Percentiles rank a stretch among this genome's conserved stretches.
phyloP scores from a whole-genome alignment of 2,797 vertebrate species.

The Sebastes minor region DNA sequence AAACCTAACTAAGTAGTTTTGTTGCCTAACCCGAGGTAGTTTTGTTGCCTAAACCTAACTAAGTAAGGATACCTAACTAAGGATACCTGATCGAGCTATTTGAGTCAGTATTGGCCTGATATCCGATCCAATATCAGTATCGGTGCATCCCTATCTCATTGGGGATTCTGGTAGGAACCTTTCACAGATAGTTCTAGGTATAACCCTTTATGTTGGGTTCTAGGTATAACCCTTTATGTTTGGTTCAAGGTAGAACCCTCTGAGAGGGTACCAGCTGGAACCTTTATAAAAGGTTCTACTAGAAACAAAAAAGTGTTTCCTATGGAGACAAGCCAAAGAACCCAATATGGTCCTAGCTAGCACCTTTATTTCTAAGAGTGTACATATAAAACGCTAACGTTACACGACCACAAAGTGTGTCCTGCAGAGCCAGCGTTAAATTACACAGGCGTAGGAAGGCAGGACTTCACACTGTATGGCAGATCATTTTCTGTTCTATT shows the following conservation, averaged over 20 bases:
- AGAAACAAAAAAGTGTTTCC: not conserved
- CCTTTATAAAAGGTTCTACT: not conserved
- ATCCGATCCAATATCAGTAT: too few relatives aligned
- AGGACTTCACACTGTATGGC: constrained; percentile 60
- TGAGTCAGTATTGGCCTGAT: too few relatives aligned
- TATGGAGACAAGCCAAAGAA: not conserved
- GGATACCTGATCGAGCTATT: too few relatives aligned
- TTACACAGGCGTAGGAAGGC: constrained; percentile 52
- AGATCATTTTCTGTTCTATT: constrained; percentile 58
- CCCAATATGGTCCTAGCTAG: not conserved
- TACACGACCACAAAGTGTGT: constrained; percentile 32
- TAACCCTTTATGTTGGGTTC: not conserved
- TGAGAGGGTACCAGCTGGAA: not conserved
- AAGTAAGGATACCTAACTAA: too few relatives aligned
- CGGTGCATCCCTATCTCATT: too few relatives aligned
- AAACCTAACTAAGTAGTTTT: too few relatives aligned
- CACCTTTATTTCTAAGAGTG: not conserved
- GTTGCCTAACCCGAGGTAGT: too few relatives aligned
- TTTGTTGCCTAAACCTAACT: too few relatives aligned
- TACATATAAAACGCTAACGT: constrained; percentile 36
- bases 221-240: not conserved
- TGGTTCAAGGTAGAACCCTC: not conserved
- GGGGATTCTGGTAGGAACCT: too few relatives aligned
- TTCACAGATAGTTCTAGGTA: not conserved
- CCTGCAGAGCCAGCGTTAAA: constrained; percentile 57